phyloP scores from a whole-genome alignment of 2,797 vertebrate genomes.

The Chelonia mydas region DNA sequence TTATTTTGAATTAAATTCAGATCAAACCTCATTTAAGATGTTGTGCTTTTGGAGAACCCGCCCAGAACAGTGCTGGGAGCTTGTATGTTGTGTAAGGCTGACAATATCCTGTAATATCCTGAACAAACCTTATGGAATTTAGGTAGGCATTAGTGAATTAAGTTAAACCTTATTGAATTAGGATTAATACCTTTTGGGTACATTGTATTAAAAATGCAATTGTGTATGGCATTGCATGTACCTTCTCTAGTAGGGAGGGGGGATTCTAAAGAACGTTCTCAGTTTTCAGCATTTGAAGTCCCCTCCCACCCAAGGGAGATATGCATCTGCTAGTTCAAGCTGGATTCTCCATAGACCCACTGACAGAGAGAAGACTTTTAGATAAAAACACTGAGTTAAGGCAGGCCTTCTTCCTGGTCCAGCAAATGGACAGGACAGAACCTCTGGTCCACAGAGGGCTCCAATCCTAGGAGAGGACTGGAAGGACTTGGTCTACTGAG shows the following conservation, averaged over 20 bases:
- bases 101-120: background rate
- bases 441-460: background rate
- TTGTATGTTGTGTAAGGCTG: background rate
- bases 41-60: background rate
- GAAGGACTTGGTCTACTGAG: background rate
- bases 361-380: background rate
- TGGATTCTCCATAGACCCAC: background rate
- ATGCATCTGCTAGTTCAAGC: background rate
- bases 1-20: background rate
- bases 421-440: background rate
- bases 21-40: background rate
- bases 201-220: no score
- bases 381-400: background rate
- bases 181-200: no score
- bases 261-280: background rate
- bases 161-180: background rate
- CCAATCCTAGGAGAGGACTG: background rate
- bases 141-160: background rate
- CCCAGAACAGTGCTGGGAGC: background rate
- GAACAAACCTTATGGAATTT: background rate
- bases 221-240: background rate
- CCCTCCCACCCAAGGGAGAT: background rate
- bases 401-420: background rate
- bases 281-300: background rate
- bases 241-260: background rate